Conservation (phyloP, 2,113 vertebrate species). For the Actinemys pallida region DNA sequence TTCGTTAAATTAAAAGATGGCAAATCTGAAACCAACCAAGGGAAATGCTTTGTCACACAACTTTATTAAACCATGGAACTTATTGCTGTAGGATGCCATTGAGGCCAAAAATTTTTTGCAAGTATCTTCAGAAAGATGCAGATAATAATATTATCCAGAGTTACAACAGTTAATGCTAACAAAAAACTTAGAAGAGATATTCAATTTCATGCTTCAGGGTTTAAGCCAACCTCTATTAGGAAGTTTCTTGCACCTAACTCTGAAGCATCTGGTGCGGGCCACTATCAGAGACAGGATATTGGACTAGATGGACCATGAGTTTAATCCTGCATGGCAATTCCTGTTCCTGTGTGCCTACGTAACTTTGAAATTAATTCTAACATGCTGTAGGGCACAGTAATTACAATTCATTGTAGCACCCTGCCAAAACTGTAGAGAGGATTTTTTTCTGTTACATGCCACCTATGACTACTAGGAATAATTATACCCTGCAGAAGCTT, state of each 20-base stretch:
- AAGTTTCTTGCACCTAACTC: not conserved
- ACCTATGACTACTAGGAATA: not conserved
- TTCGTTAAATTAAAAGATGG: not conserved
- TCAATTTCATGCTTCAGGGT: not conserved
- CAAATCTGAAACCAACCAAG: not conserved
- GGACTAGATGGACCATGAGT: not conserved
- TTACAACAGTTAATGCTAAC: not conserved
- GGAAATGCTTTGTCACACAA: not conserved
- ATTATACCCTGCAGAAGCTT: not conserved
- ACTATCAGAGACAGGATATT: not conserved
- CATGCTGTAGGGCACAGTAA: not conserved
- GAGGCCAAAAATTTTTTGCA: not conserved
- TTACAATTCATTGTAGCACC: not conserved
- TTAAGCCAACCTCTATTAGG: not conserved
- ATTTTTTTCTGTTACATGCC: not conserved
- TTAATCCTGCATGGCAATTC: not conserved
- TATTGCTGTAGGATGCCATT: not conserved
- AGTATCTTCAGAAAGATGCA: not conserved
- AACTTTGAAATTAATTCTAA: not conserved
- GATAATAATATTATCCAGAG: not conserved
- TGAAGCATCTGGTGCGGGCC: not conserved
- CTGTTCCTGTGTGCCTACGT: not conserved
- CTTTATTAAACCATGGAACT: not conserved
- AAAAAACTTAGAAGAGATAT: not conserved
- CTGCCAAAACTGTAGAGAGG: not conserved